Evolutionary conservation across 2,888 invertebrate genomes (phyloP), one percentile per base, ranked within the genome.

Genomic region (Cyclophora albipunctata): DNA sequence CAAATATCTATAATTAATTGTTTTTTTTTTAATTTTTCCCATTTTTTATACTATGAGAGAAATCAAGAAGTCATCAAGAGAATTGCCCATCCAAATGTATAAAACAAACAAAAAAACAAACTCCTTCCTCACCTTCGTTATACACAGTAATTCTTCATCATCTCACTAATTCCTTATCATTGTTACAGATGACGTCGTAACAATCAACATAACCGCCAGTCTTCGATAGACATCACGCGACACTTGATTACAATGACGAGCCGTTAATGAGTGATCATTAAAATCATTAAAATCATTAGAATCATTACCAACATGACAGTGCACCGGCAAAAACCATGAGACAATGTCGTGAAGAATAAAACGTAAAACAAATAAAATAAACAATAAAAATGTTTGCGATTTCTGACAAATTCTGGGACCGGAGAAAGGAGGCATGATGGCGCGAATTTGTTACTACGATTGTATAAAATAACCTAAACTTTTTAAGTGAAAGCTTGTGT

Each of bases 371-470:
- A 46, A 49, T 42, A 50, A 49, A 51, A 63, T 49, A 51, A 47
- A 42, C 37, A 4, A 7, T 33, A 56, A 77, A 74, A 71, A 86
- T 86, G 86, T 81, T 81, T 64, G 75, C 80, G 40, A 79, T 78
- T 69, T 77, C 75, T 59, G 78, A 83, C 52, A 74, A 82, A 42
- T 81, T 83, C 68, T 85, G 84, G 81, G 84, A 86, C 67, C 72
- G 86, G 59, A 78, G 85, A 71, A 85, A 84, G 84, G 59, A 65
- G 59, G 54, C 75, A 66, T 83, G 83, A 85, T 87, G 87, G 85
- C 83, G 72, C 57, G 64, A 52, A 55, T 69, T 56, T 68, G 66
- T 52, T 71, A 72, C 54, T 62, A 69, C 73, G 72, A 75, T 63
- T 77, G 78, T 68, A 79, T 81, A 69, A 84, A 81, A 75, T 57